These are phyloP conservation scores for Temnothorax unifasciatus DNA, from an alignment of 2,888 invertebrate species.

Conservation along the genomic window DNA sequence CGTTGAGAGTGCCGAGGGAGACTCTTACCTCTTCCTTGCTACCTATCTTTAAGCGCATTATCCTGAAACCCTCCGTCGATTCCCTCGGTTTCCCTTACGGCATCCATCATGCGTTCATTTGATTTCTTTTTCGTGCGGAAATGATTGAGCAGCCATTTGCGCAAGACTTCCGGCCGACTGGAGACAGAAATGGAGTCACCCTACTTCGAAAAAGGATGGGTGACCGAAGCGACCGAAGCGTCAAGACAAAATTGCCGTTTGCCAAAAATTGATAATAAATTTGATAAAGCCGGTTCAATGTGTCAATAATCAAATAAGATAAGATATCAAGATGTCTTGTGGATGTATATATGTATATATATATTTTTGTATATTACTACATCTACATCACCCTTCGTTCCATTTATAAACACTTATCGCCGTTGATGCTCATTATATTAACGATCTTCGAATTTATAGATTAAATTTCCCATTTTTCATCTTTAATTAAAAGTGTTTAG, in stretches of 20 bases:
- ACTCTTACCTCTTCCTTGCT: constrained; percentile 71
- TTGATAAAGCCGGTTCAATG: constrained; percentile 79
- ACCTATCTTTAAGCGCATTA: constrained; percentile 78
- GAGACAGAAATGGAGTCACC: constrained; percentile 84
- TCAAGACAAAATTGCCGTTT: constrained; percentile 83
- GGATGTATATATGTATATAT: constrained; percentile 68
- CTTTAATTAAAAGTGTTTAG: background rate
- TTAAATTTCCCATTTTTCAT: constrained; percentile 38
- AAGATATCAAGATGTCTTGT: constrained; percentile 83
- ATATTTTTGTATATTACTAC: background rate
- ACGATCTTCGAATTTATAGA: constrained; percentile 50
- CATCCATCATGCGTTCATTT: constrained; percentile 80
- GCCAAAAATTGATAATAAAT: constrained; percentile 86
- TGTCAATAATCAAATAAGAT: constrained; percentile 81
- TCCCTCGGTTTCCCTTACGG: constrained; percentile 58
- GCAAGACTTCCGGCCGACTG: constrained; percentile 84
- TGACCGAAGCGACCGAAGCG: constrained; percentile 42
- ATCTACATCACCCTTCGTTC: constrained; percentile 46
- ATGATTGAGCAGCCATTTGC: constrained; percentile 86
- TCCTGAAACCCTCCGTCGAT: constrained; percentile 66
- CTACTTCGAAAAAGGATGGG: constrained; percentile 65
- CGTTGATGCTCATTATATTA: constrained; percentile 56
- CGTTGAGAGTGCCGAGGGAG: constrained; percentile 63
- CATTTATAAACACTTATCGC: constrained; percentile 11
- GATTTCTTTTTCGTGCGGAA: constrained; percentile 84